Base-by-base conservation (phyloP, 2,797 vertebrate genomes). In the Anolis apletophallus region DNA sequence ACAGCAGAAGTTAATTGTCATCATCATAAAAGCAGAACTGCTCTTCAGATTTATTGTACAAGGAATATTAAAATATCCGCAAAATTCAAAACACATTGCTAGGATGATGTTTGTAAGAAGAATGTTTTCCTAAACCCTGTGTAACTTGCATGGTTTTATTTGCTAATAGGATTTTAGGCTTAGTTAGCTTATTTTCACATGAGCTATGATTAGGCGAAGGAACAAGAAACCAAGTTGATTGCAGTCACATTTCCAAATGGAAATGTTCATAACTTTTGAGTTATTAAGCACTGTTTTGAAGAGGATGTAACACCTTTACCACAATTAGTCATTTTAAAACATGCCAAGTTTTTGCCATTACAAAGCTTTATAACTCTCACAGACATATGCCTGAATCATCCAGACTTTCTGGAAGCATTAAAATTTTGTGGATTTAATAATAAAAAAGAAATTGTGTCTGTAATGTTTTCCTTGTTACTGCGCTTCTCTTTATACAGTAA, bases 401-500 rank as follows among this genome's bases (percentile, higher is more conserved):
- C 32, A 90, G 57, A 77, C 76, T 88, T 93, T 94, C 91, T 87
- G 9, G 13, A 96, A 92, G 83, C 87, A 90, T 88, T 93, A 92
- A 90, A 88, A 40, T 82, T 81, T 87, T 57, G 17, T 85, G 79
- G 78, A 91, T 90, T 91, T 92, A 93, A 91, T 72, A 86, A 67
- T 57, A 16, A 57, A 36, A 40, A 61, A 34, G 23, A 91, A 92
- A 86, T 86, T 54, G 34, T 55, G 64, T 90, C 29, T 87, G 74
- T 67, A 86, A 90, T 90, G 52, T 92, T 93, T 94, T 93, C 40
- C 88, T 54, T 89, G 78, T 89, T 91, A 88, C 73, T 83, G 23
- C 91, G 78, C 52, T 93, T 93, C 92, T 92, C 79, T 81, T 88
- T 91, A 90, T 92, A 93, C 32, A 88, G 57, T 91, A 84, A 85